Conservation (phyloP, 2,797 vertebrate genomes). For the Hippocampus kuda region DNA sequence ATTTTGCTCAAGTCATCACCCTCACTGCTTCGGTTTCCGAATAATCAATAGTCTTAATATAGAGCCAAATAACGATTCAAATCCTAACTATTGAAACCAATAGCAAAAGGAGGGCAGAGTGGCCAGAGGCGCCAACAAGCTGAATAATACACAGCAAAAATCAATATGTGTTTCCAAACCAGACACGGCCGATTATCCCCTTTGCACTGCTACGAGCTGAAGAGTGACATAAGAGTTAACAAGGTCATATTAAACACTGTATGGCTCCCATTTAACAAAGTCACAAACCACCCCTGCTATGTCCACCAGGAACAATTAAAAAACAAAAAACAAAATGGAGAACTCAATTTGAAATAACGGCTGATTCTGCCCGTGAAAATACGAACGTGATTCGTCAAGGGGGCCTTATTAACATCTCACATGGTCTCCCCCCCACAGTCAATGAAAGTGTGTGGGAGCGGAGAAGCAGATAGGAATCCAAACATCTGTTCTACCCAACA, state of each 20-base stretch:
- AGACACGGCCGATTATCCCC: conserved; percentile 47
- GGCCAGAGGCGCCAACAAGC: conserved; percentile 46
- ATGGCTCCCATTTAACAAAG: conserved; percentile 32
- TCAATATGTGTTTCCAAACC: conserved; percentile 51
- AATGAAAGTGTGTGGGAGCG: conserved; percentile 30
- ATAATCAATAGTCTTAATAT: conserved; percentile 54
- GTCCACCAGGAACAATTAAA: conserved; percentile 2
- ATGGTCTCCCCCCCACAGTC: conserved; percentile 57
- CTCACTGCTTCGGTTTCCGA: conserved; percentile 30
- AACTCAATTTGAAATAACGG: conserved; percentile 55
- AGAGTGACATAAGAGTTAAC: conserved; percentile 39
- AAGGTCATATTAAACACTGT: conserved; percentile 32
- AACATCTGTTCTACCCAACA: conserved; percentile 63
- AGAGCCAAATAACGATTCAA: conserved; percentile 48
- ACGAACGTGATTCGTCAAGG: conserved; percentile 82
- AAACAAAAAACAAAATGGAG: conserved; percentile 48
- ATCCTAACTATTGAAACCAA: conserved; percentile 28
- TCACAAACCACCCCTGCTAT: conserved; percentile 15
- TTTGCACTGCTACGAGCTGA: conserved; percentile 26
- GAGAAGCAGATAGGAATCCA: conserved; percentile 45
- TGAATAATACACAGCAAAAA: conserved; percentile 50
- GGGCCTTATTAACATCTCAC: conserved; percentile 84
- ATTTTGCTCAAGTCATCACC: conserved; percentile 2
- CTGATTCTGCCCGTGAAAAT: conserved; percentile 73
- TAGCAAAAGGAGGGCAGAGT: conserved; percentile 36